These are phyloP conservation scores for Abramis brama DNA, from an alignment of 2,113 vertebrate genomes.

Conservation along the genomic window DNA sequence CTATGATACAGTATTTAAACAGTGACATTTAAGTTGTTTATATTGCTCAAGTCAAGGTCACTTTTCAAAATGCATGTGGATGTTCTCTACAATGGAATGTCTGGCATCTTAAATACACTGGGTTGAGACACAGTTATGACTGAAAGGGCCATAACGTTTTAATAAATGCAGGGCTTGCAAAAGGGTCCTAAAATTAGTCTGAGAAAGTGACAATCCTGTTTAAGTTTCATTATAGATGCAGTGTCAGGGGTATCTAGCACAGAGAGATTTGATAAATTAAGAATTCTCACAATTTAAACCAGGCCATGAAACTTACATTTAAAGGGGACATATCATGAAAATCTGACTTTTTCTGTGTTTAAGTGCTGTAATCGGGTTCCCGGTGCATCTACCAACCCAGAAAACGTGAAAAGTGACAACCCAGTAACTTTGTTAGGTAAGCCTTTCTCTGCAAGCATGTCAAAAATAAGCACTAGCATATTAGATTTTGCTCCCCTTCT, in stretches of 20 bases:
- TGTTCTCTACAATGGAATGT: not conserved
- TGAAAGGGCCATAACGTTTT: not conserved
- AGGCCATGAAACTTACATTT: conserved; percentile 2
- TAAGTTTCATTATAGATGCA: not conserved
- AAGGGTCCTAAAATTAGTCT: not conserved
- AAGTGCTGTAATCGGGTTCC: no score
- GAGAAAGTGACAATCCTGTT: not conserved
- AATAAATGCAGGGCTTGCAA: not conserved
- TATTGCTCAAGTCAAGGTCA: not conserved
- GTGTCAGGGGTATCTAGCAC: not conserved
- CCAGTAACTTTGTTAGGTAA: no score
- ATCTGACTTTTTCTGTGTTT: no score
- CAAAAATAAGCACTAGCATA: no score
- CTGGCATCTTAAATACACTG: not conserved
- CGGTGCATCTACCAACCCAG: no score
- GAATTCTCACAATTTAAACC: not conserved
- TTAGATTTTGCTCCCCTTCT: no score
- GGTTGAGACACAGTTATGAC: not conserved
- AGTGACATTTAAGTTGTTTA: conserved; percentile 7
- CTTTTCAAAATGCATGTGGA: not conserved
- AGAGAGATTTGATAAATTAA: not conserved
- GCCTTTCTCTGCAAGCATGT: no score
- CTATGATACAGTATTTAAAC: not conserved
- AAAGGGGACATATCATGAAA: no score
- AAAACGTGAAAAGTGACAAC: no score